phyloP scores from a whole-genome alignment of 2,888 invertebrate species.

The Nasonia oneida region DNA sequence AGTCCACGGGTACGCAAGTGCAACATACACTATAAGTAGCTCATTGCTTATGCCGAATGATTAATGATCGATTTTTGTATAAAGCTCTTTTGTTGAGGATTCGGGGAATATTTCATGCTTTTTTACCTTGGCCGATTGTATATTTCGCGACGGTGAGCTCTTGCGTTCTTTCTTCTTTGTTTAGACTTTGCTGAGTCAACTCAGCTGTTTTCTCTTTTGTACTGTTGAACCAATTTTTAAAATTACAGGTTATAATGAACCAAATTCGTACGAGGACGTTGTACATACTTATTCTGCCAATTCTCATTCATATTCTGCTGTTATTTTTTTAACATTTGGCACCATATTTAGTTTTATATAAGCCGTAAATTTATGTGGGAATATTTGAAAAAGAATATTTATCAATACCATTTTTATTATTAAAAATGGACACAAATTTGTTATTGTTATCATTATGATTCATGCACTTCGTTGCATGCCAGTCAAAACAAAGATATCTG shows the following conservation, averaged over 20 bases:
- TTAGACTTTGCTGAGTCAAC: constrained; percentile 46
- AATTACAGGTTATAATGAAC: not conserved
- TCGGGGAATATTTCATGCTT: not conserved
- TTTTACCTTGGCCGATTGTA: not conserved
- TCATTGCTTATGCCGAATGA: not conserved
- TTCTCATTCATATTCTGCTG: not conserved
- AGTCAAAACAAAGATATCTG: not conserved
- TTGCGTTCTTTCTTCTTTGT: constrained; percentile 44
- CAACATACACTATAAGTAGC: not conserved
- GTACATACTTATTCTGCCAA: not conserved
- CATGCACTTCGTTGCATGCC: not conserved
- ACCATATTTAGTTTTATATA: not conserved
- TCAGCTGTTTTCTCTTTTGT: constrained; percentile 21
- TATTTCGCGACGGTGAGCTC: not conserved
- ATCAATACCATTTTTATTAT: not conserved
- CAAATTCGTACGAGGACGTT: not conserved
- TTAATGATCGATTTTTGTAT: not conserved
- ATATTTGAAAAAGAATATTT: not conserved
- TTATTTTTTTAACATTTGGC: not conserved
- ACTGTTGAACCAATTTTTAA: not conserved
- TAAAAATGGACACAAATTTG: not conserved
- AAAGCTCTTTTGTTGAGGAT: not conserved
- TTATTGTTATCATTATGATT: not conserved
- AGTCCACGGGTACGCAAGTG: not conserved
- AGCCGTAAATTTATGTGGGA: not conserved